These are phyloP conservation scores for Dasyurus viverrinus DNA, from an alignment of 2,113 vertebrate genomes.

Conservation along the genomic window DNA sequence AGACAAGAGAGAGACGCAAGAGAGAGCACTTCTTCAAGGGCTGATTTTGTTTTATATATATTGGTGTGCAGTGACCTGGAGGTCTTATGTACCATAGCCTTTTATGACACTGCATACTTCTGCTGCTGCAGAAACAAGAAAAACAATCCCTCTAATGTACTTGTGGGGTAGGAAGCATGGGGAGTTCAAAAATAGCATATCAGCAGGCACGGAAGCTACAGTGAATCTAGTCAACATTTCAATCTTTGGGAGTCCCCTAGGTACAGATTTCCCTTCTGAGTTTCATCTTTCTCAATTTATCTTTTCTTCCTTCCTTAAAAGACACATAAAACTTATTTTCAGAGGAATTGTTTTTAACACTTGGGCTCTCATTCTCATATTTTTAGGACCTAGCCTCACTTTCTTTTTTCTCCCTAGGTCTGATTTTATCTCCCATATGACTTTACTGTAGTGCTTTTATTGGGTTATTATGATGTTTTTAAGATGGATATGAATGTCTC, in stretches of 20 bases:
- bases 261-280: neutral
- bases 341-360: conserved; percentile 27
- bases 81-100: conserved; percentile 62
- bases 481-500: conserved; percentile 44
- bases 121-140: conserved; percentile 57
- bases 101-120: conserved; percentile 45
- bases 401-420: neutral
- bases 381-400: conserved; percentile 1
- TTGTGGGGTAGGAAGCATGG: conserved; percentile 39
- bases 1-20: neutral
- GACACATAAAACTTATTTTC: conserved; percentile 14
- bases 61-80: conserved; percentile 55
- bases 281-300: neutral
- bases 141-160: conserved; percentile 49
- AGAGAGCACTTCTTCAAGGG: neutral
- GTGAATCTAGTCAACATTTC: conserved; percentile 48
- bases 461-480: conserved; percentile 35
- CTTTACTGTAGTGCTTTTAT: conserved; percentile 46
- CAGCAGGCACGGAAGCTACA: conserved; percentile 32
- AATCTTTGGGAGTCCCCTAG: conserved; percentile 18
- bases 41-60: conserved; percentile 64
- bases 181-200: conserved; percentile 31
- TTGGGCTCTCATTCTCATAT: conserved; percentile 40
- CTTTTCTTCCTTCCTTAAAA: conserved; percentile 47
- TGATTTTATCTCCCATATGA: conserved; percentile 26